Conservation (phyloP, 35 echinoderm and acorn worm species). For the Holothuria glaberrima region DNA sequence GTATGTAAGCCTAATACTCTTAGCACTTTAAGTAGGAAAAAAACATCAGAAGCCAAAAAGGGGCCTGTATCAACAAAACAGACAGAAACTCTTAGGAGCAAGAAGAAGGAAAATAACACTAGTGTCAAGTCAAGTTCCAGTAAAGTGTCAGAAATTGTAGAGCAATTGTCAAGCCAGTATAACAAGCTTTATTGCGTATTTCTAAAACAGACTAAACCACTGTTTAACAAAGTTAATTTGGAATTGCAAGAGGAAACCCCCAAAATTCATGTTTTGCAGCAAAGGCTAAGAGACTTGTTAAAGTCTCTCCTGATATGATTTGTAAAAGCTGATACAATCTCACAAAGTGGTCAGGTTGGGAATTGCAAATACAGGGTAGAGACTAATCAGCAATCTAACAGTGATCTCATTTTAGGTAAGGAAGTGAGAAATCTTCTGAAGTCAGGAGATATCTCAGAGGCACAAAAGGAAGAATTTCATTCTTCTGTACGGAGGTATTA, state of each 20-base stretch:
- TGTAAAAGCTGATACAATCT: slow-evolving; percentile 61
- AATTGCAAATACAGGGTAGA: no score
- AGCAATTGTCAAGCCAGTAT: not conserved
- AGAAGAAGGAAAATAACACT: no score
- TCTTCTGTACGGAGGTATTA: slow-evolving; percentile 67
- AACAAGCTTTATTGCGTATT: no score
- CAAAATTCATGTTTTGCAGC: no score
- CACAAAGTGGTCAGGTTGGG: no score
- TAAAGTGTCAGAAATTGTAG: not conserved
- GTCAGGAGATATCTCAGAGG: slow-evolving; percentile 15
- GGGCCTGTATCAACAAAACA: not conserved
- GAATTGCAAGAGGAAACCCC: slow-evolving; percentile 62
- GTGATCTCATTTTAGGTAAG: no score
- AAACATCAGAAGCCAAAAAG: no score
- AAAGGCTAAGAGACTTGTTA: no score
- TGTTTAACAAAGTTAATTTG: slow-evolving; percentile 14
- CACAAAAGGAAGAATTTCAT: slow-evolving; percentile 58
- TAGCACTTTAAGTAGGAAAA: no score
- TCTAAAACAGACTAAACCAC: not conserved
- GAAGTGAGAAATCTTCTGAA: slow-evolving; percentile 61
- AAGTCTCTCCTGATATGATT: slow-evolving; percentile 64
- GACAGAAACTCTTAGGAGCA: not conserved
- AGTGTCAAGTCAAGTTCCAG: no score
- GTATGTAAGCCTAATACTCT: no score
- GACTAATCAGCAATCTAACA: no score